phyloP scores from a whole-genome alignment of 1,140 invertebrate genomes.

The Goniozus legneri region DNA sequence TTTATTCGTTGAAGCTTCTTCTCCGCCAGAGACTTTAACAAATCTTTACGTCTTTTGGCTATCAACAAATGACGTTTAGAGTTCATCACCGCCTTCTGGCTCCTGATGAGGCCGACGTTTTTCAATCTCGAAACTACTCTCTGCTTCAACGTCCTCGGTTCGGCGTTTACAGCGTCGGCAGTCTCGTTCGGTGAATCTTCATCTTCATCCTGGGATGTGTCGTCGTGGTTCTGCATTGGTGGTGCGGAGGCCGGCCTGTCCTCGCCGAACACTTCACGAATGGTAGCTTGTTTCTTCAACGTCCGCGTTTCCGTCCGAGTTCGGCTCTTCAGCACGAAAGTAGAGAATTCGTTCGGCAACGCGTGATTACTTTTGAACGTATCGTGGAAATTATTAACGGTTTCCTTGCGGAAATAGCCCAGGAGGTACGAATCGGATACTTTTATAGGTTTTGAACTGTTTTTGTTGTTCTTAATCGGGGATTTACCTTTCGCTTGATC shows the following conservation, averaged over 20 bases:
- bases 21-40: constrained; percentile 55
- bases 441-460: constrained; percentile 55
- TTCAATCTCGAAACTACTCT: constrained; percentile 58
- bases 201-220: constrained; percentile 46
- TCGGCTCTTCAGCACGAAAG: constrained; percentile 68
- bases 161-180: constrained; percentile 24
- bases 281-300: constrained; percentile 71
- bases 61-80: constrained; percentile 55
- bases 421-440: constrained; percentile 54
- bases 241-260: constrained; percentile 66
- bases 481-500: constrained; percentile 47
- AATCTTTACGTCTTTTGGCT: constrained; percentile 56
- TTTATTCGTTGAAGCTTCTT: constrained; percentile 47
- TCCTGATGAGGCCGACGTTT: constrained; percentile 58
- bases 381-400: constrained; percentile 65
- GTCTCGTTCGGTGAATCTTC: constrained; percentile 48
- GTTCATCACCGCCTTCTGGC: constrained; percentile 56
- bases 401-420: constrained; percentile 69
- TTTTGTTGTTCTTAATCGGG: constrained; percentile 49
- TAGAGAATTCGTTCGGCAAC: constrained; percentile 62
- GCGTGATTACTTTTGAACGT: constrained; percentile 64
- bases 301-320: constrained; percentile 74
- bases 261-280: constrained; percentile 75
- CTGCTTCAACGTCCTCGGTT: constrained; percentile 38
- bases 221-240: constrained; percentile 52